Base-by-base conservation (phyloP, 2,888 invertebrate species). In the Lissonota sp. region DNA sequence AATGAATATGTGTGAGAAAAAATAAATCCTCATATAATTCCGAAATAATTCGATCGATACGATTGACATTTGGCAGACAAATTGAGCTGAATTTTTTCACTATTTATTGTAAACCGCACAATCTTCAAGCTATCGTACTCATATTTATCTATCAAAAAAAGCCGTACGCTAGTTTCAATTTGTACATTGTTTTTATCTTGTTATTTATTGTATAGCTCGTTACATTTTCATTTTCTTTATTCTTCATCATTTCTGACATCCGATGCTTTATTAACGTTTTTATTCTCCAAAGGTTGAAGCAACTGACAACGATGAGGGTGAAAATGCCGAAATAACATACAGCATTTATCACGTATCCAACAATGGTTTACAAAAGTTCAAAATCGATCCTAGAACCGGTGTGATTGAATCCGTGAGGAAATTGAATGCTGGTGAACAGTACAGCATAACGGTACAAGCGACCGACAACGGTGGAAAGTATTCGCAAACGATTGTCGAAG, bases 341-440 rank as follows among this genome's bases (percentile, higher is more conserved):
- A 96, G 96, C 86, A 97, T 98, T 84, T 97, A 97, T 91, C 98
- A 98, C 93, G 97, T 98, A 6, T 97, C 98, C 81, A 98, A 98
- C 93, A 97, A 97, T 92, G 98, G 98, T 0, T 94, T 95, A 81
- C 96, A 96, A 87, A 97, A 97, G 92, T 98, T 98, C 91, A 95
- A 95, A 87, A 97, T 98, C 87, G 96, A 98, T 90, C 95, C 96
- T 66, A 94, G 94, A 86, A 96, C 96, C 10, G 98, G 98, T 37
- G 94, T 96, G 84, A 95, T 96, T 91, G 96, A 97, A 79, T 96
- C 97, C 14, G 94, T 95, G n/a, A 96, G 96, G 4, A 96, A 97
- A 74, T 91, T 98, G 8, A 95, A 96, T 90, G 96, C 97, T 0
- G 98, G 98, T 0, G 97, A 98, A 87, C 97, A 97, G 87, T 98